Percentiles rank a stretch among this genome's conserved stretches.
Conservation (phyloP, 2,888 invertebrate species). For the Mayetiola destructor region DNA sequence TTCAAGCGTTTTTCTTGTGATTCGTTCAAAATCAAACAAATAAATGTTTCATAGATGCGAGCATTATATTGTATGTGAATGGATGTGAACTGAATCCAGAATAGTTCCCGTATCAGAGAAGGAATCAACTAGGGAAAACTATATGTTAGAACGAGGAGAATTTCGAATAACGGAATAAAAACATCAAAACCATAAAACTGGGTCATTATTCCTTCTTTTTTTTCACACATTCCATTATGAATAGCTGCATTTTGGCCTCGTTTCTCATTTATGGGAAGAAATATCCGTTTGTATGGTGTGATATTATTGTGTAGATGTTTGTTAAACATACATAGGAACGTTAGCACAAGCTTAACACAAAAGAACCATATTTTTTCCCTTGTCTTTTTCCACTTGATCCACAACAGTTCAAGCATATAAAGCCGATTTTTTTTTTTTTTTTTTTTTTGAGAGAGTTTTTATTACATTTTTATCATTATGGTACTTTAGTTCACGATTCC, state of each 20-base stretch:
- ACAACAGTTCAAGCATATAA: not conserved
- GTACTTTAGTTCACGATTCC: not conserved
- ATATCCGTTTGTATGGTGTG: not conserved
- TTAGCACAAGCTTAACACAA: not conserved
- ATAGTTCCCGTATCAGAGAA: not conserved
- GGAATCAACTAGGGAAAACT: not conserved
- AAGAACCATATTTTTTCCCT: not conserved
- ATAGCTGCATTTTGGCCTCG: constrained; percentile 6
- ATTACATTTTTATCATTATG: constrained; percentile 1
- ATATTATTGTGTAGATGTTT: not conserved
- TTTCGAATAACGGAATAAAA: not conserved
- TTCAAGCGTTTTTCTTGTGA: not conserved
- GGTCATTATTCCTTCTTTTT: constrained; percentile 9
- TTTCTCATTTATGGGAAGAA: not conserved
- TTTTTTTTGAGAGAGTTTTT: too few species aligned
- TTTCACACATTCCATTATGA: constrained; percentile 10
- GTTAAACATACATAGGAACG: not conserved
- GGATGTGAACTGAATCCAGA: not conserved
- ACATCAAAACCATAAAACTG: not conserved
- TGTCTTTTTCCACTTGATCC: not conserved
- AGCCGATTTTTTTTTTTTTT: not conserved
- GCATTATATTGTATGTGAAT: too few species aligned
- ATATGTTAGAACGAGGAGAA: not conserved
- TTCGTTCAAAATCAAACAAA: too few species aligned
- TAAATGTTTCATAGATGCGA: not conserved